Evolutionary conservation across 2,888 invertebrate genomes (phyloP).

Genomic region (Reticulitermes lucifugus): DNA sequence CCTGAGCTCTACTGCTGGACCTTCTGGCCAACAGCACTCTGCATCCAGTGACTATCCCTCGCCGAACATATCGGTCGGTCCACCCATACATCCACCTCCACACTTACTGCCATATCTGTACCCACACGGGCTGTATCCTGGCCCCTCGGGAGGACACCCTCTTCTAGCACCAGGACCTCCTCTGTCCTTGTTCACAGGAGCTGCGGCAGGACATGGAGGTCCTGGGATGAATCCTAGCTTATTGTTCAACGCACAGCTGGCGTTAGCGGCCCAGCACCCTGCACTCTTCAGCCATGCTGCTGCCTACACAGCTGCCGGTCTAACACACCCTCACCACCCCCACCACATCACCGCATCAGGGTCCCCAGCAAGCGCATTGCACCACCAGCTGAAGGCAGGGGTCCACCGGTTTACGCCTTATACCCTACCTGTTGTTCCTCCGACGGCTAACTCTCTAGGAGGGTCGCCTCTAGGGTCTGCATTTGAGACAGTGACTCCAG

Average conservation of each 20-base stretch:
- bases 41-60: constrained; percentile 77
- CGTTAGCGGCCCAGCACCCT: constrained; percentile 89
- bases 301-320: constrained; percentile 53
- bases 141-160: constrained; percentile 66
- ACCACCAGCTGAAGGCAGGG: constrained; percentile 73
- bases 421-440: constrained; percentile 71
- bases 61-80: constrained; percentile 94
- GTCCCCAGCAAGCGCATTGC: constrained; percentile 60
- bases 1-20: constrained; percentile 65
- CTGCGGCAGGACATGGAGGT: constrained; percentile 59
- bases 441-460: constrained; percentile 64
- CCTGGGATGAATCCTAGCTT: constrained; percentile 82
- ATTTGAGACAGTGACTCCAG: constrained; percentile 90
- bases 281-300: constrained; percentile 73
- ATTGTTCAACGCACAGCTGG: constrained; percentile 89
- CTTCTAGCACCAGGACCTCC: constrained; percentile 77
- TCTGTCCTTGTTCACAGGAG: constrained; percentile 65
- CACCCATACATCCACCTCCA: constrained; percentile 91
- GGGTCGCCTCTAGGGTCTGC: constrained; percentile 80
- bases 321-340: constrained; percentile 55
- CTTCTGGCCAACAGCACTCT: constrained; percentile 64
- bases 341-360: constrained; percentile 65
- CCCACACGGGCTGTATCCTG: constrained; percentile 83
- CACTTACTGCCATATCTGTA: constrained; percentile 92
- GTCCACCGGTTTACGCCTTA: constrained; percentile 91